Evolutionary conservation across 1,140 invertebrate genomes (phyloP).

Genomic region (Drosophila kepulauana): DNA sequence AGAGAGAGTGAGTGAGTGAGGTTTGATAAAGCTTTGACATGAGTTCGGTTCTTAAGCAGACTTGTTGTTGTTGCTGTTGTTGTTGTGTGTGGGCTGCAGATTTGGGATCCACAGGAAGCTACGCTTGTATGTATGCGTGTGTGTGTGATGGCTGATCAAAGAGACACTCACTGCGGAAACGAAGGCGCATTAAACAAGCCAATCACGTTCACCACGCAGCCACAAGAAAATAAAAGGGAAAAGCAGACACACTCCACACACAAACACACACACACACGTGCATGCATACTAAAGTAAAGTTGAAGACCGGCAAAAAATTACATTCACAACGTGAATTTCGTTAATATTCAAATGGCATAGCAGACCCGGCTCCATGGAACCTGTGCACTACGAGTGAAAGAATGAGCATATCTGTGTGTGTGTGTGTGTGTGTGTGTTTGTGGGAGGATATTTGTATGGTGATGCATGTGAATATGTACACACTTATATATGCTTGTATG

Average conservation of each 20-base stretch:
- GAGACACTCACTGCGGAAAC: slow-evolving; percentile 37
- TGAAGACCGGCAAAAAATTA: slow-evolving; percentile 49
- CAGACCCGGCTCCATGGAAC: slow-evolving; percentile 17
- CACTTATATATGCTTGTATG: not conserved
- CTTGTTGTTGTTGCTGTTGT: not conserved
- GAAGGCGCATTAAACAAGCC: slow-evolving; percentile 41
- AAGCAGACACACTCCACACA: slow-evolving; percentile 25
- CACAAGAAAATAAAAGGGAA: slow-evolving; percentile 44
- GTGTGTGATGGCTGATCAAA: slow-evolving; percentile 26
- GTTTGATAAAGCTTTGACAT: slow-evolving; percentile 19
- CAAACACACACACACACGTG: not conserved
- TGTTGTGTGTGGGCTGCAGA: slow-evolving; percentile 16
- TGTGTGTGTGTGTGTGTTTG: slow-evolving; percentile 1
- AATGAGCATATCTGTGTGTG: not conserved
- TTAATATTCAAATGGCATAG: slow-evolving; percentile 73
- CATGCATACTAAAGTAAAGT: slow-evolving; percentile 32
- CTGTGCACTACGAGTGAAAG: not conserved
- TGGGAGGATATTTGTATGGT: not conserved
- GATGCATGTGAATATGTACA: no score
- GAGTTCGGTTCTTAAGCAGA: slow-evolving; percentile 17
- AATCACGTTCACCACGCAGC: slow-evolving; percentile 33
- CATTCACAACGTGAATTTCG: slow-evolving; percentile 45
- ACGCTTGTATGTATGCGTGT: not conserved
- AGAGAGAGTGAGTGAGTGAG: not conserved
- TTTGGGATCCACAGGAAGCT: slow-evolving; percentile 25